Conservation (phyloP, 1,140 invertebrate genomes). For the Calliphora vicina region DNA sequence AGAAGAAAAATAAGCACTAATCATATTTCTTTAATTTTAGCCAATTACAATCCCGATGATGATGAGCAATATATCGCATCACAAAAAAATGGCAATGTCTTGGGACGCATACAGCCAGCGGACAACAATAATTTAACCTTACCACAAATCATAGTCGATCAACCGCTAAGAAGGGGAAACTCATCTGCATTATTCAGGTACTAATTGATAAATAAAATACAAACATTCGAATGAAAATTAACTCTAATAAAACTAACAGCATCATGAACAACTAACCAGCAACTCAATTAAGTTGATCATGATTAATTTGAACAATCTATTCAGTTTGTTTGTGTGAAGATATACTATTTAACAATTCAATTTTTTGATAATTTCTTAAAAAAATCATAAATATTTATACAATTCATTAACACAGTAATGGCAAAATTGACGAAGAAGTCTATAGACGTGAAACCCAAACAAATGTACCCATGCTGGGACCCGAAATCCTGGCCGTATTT, state of each 20-base stretch:
- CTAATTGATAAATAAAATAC: slow-evolving; percentile 47
- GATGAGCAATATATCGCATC: slow-evolving; percentile 55
- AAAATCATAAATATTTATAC: not conserved
- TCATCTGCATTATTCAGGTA: slow-evolving; percentile 45
- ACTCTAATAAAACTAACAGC: not conserved
- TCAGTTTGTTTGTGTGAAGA: not conserved
- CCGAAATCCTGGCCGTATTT: slow-evolving; percentile 60
- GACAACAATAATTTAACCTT: slow-evolving; percentile 60
- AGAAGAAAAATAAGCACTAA: no score
- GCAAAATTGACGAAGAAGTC: slow-evolving; percentile 62
- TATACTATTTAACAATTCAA: no score
- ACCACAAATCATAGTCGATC: slow-evolving; percentile 59
- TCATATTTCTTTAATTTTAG: slow-evolving; percentile 39
- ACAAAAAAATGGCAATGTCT: slow-evolving; percentile 54
- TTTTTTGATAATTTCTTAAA: no score
- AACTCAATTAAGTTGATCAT: not conserved
- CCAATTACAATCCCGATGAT: slow-evolving; percentile 62
- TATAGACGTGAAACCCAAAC: slow-evolving; percentile 61
- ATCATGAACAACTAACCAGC: not conserved
- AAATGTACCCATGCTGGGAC: slow-evolving; percentile 59
- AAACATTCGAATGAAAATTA: not conserved
- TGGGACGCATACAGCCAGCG: slow-evolving; percentile 50
- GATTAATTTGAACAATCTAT: not conserved
- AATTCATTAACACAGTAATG: slow-evolving; percentile 44
- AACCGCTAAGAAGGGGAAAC: slow-evolving; percentile 51